Evolutionary conservation across 2,797 vertebrate genomes (phyloP).

Genomic region (Tapirus indicus): DNA sequence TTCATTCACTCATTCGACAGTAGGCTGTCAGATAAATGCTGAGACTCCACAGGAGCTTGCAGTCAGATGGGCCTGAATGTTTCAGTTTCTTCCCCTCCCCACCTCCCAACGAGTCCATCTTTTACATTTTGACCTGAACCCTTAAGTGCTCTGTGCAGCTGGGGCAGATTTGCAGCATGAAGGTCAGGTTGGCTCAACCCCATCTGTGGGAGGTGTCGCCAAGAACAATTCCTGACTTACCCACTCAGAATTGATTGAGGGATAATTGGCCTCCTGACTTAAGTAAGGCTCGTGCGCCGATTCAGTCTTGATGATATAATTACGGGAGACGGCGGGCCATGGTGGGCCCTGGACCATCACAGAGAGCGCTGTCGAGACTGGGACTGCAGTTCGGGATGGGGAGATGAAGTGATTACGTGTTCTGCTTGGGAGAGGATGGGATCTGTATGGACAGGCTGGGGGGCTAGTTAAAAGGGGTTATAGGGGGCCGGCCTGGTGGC

Average conservation of each 20-base stretch:
- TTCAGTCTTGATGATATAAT: conserved; percentile 32
- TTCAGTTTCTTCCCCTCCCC: too few species aligned
- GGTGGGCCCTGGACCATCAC: accelerated
- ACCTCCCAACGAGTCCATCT: accelerated
- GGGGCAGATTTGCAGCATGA: background rate
- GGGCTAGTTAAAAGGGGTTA: too few species aligned
- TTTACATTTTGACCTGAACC: background rate
- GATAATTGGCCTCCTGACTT: conserved; percentile 69
- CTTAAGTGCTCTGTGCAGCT: background rate
- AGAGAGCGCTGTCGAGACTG: background rate
- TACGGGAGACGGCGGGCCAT: background rate
- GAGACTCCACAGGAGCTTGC: background rate
- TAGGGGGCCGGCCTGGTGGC: too few species aligned
- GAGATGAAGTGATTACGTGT: too few species aligned
- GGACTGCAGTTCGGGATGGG: background rate
- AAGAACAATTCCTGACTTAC: conserved; percentile 11
- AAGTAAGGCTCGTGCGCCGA: background rate
- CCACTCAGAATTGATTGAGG: conserved; percentile 48
- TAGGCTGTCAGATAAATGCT: background rate
- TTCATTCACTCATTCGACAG: background rate
- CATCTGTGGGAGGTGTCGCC: background rate
- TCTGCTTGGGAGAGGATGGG: background rate
- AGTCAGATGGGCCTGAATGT: background rate
- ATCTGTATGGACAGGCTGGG: accelerated
- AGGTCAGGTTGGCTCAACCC: background rate